Evolutionary conservation across 1,140 invertebrate genomes (phyloP).

Genomic region (Chelonus insularis): DNA sequence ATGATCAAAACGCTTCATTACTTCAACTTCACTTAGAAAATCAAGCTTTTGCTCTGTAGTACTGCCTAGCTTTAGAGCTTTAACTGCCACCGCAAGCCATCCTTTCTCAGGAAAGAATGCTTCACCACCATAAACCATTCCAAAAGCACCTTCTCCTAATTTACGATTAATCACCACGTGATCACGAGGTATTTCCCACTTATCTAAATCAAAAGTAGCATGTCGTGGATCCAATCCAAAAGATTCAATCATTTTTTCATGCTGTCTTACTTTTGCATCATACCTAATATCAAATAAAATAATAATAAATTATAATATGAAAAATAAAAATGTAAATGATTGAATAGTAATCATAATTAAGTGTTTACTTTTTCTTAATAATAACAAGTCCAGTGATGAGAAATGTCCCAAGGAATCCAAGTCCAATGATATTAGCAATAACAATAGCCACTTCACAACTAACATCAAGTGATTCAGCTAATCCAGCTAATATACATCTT

Average conservation of each 20-base stretch:
- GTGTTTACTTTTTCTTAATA: constrained; percentile 73
- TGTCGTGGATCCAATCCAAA: constrained; percentile 69
- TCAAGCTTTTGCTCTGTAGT: constrained; percentile 87
- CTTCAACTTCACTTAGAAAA: constrained; percentile 89
- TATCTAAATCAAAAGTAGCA: constrained; percentile 66
- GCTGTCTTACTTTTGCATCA: constrained; percentile 70
- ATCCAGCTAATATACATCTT: constrained; percentile 66
- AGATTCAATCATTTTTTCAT: constrained; percentile 74
- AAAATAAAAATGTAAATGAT: too few relatives aligned
- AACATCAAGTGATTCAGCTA: constrained; percentile 69
- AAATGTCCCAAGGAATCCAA: constrained; percentile 65
- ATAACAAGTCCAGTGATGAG: constrained; percentile 68
- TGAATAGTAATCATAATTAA: too few relatives aligned
- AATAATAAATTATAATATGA: too few relatives aligned
- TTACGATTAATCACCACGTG: constrained; percentile 87
- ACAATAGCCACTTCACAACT: constrained; percentile 75
- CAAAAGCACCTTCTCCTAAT: constrained; percentile 87
- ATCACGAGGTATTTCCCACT: constrained; percentile 85
- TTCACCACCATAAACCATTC: constrained; percentile 85
- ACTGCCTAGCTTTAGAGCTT: constrained; percentile 83
- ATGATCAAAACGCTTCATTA: constrained; percentile 91
- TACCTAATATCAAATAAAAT: too few relatives aligned
- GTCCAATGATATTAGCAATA: constrained; percentile 71
- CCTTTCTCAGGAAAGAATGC: constrained; percentile 69
- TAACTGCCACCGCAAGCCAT: constrained; percentile 90